These are phyloP conservation scores for Campoplex capitator DNA, from an alignment of 2,888 invertebrate genomes.

Conservation along the genomic window DNA sequence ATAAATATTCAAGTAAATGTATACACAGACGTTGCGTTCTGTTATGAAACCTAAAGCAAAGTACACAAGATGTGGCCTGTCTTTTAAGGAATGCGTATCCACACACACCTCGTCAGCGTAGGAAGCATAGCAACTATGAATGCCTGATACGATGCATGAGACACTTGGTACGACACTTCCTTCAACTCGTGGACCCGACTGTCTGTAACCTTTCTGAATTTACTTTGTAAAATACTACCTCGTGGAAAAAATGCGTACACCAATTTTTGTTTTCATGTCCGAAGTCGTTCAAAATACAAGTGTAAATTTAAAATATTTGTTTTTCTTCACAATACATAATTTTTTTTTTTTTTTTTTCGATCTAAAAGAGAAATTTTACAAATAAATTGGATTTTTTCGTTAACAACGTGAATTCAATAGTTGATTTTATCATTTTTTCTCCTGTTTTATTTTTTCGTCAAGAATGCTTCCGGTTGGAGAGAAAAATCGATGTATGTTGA, in stretches of 20 bases:
- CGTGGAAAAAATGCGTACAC: not conserved
- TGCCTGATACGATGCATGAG: not conserved
- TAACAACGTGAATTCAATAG: too few relatives aligned
- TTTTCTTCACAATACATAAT: not conserved
- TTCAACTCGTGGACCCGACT: not conserved
- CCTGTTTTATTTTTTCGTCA: too few relatives aligned
- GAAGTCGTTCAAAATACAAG: not conserved
- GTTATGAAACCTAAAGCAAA: not conserved
- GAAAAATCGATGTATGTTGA: too few relatives aligned
- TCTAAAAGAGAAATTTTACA: too few relatives aligned
- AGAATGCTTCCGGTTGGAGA: too few relatives aligned
- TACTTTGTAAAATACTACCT: not conserved
- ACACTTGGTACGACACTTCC: not conserved
- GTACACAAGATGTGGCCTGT: not conserved
- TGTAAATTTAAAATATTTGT: too few relatives aligned
- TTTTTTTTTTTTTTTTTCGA: too few relatives aligned
- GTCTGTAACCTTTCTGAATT: not conserved
- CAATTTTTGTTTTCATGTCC: not conserved
- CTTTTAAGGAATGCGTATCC: not conserved
- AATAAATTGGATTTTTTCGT: too few relatives aligned
- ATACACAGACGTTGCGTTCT: not conserved
- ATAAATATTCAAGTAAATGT: not conserved
- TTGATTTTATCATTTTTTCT: too few relatives aligned
- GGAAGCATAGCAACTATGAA: not conserved
- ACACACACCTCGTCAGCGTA: conserved; percentile 11